Evolutionary conservation across 2,113 vertebrate genomes (phyloP), one percentile per base, ranked within the genome.

Genomic region (Lophius piscatorius): DNA sequence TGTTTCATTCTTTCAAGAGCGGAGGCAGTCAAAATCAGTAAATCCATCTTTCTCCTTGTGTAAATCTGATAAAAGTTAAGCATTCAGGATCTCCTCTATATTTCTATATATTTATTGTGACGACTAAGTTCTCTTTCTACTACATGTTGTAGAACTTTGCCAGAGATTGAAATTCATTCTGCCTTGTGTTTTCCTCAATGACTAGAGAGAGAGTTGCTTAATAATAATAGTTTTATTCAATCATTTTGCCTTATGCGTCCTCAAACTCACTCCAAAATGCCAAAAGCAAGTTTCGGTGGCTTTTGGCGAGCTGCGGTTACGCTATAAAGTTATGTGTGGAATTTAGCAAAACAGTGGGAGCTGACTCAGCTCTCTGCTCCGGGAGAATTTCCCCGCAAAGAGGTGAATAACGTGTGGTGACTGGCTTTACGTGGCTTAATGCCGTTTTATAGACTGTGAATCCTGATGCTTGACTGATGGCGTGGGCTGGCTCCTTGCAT

Each of bases 311-410:
- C 80, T 63, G 58, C 33, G 42, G 79, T 71, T 72, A 24, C 69
- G 42, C 42, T 61, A 64, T 63, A 57, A 49, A 82, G 66, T 67
- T 83, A 71, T 76, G 63, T 50, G 48, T 60, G 81, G 82, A 81
- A 84, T 85, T 76, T 57, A 76, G 50, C 65, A 52, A 60, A 52
- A 75, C 66, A 39, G 48, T 79, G 73, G 58, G 63, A 74, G 70
- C 68, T 36, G 74, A 76, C 62, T 75, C 45, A 31, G 47, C 47
- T 39, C 49, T 66, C 16, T 38, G 22, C 54, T 54, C 7, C 26
- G 1, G 18, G 3, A 24, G 39, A 50, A 18, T 45, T 61, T 70
- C 62, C 21, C n/a, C 61, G 42, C 70, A 69, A 12, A 14, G 59
- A 47, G 54, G 39, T 52, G 42, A 74, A 57, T n/a, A 75, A 60